Percentiles rank a stretch among this genome's conserved stretches.
Conservation (phyloP, 2,797 vertebrate genomes). For the Falco concolor region DNA sequence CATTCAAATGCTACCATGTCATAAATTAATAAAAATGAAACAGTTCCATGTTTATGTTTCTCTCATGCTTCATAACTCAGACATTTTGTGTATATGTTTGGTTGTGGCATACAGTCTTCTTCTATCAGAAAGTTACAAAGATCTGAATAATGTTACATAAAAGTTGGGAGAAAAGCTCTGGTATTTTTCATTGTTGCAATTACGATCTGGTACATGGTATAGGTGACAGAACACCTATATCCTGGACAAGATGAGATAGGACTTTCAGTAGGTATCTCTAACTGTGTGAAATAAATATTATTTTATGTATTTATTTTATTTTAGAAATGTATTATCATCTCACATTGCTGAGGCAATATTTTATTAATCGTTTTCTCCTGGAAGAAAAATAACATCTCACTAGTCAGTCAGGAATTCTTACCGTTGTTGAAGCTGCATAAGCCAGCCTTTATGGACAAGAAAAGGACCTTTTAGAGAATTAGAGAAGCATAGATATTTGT, state of each 20-base stretch:
- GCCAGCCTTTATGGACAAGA: background rate
- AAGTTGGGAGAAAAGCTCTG: constrained; percentile 24
- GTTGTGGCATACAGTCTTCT: constrained; percentile 22
- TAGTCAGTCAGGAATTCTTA: background rate
- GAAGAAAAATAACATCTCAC: constrained; percentile 10
- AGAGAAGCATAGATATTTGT: background rate
- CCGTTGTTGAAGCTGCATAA: background rate
- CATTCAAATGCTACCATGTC: constrained; percentile 15
- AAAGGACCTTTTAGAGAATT: background rate
- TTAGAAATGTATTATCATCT: constrained; percentile 13
- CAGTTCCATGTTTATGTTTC: constrained; percentile 35
- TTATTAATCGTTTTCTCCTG: constrained; percentile 25
- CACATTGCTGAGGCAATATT: constrained; percentile 35
- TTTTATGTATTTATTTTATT: constrained; percentile 48
- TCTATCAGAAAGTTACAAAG: constrained; percentile 26
- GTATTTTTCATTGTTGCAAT: constrained; percentile 18
- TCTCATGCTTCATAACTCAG: constrained; percentile 33
- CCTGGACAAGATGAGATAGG: constrained; percentile 19
- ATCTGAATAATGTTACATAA: constrained; percentile 38
- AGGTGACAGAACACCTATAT: constrained; percentile 36
- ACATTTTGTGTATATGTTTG: background rate
- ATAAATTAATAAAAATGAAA: constrained; percentile 48
- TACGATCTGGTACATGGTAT: background rate
- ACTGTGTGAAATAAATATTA: background rate
- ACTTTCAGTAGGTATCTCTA: constrained; percentile 23